Evolutionary conservation across 2,888 invertebrate species (phyloP), one percentile per base, ranked within the genome.

Genomic region (Hedychridium roseum): DNA sequence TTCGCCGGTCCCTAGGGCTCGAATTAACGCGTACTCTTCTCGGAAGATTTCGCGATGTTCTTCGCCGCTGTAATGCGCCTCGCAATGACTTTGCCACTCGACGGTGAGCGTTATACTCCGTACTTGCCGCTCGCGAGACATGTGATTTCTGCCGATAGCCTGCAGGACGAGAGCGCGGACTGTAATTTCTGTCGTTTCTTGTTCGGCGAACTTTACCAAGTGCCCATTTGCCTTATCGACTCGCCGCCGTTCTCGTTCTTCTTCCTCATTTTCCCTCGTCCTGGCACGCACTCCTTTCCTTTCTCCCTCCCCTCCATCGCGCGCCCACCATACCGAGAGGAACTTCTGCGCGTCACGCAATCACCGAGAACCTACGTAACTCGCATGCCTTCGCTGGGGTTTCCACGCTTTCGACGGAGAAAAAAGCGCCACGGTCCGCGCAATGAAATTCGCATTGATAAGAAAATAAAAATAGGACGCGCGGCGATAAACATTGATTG

Each of bases 171-270:
- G 32, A 49, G 39, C 20, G 5, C 42, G 28, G 14, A 12, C 34
- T 50, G 52, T 54, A 54, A 66, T 65, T 61, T 61, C 57, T 63
- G 64, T 66, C 58, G 55, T 67, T 66, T 58, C 54, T 57, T 54
- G 66, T 68, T 68, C 62, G 59, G 55, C 58, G 66, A 68, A 73
- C 57, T 68, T 66, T 55, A 61, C 47, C 52, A 61, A 69, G 64
- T 64, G 59, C 57, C 60, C 60, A 68, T 70, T 74, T 66, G 55
- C 60, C 65, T 74, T 68, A 73, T 74, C 70, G 70, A 68, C 65
- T 69, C 55, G 61, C 51, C 57, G 43, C 46, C 26, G 45, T 17
- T 16, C 27, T 12, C 36, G 30, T 37, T 31, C 31, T 20, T 32
- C 14, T 17, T 9, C 28, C 20, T 35, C 32, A 21, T 11, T 43